These are phyloP conservation scores for Halocaridina rubra DNA, from an alignment of 2,888 invertebrate species.

Conservation along the genomic window DNA sequence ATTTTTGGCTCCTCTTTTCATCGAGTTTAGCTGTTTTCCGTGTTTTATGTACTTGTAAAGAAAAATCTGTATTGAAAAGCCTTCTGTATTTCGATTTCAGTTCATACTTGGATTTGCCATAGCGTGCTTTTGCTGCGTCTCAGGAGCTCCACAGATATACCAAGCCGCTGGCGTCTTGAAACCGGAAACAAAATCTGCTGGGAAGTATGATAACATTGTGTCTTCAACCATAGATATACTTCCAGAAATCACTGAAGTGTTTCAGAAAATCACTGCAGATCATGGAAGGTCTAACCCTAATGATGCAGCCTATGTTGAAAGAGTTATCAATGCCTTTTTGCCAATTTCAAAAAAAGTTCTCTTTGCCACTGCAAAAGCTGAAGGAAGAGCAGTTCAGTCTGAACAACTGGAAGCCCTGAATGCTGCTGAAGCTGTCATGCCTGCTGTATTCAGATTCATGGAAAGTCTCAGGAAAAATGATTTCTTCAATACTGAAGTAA, in stretches of 20 bases:
- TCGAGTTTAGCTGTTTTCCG: no score
- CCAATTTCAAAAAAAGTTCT: background rate
- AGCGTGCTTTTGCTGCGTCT: background rate
- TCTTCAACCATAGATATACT: background rate
- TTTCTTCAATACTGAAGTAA: background rate
- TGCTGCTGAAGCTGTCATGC: background rate
- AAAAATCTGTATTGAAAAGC: no score
- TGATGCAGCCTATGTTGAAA: background rate
- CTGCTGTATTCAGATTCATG: background rate
- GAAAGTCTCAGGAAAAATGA: background rate
- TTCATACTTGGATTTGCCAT: no score
- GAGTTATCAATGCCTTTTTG: background rate
- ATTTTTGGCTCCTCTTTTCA: no score
- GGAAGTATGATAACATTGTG: background rate
- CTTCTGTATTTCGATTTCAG: no score
- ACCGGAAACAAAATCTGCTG: background rate
- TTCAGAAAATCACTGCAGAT: background rate
- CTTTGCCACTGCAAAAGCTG: background rate
- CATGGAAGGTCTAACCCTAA: background rate
- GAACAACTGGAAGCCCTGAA: background rate
- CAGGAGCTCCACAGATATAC: background rate
- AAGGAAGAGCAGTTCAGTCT: background rate
- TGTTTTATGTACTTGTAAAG: no score
- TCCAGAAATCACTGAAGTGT: background rate
- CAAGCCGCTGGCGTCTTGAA: background rate